Evolutionary conservation across 2,888 invertebrate genomes (phyloP), one percentile per base, ranked within the genome.

Genomic region (Trachelus tabidus): DNA sequence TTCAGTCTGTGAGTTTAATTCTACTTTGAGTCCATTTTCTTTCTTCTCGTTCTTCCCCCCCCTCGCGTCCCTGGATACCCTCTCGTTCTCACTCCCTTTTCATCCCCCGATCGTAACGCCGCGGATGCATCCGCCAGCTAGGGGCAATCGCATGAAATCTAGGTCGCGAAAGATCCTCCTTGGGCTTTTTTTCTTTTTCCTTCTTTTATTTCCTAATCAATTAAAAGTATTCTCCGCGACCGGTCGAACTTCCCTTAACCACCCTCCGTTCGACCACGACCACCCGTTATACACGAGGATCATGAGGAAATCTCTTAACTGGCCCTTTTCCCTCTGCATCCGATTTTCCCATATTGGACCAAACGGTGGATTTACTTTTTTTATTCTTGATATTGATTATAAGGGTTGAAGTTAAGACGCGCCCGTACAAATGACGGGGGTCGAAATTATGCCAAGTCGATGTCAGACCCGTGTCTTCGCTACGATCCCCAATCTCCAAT

Each of bases 391-490:
- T 56, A 23, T 23, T 23, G 23, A 6, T 56, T 23, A 9, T 56
- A 56, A 23, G 40, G 40, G 40, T 56, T 23, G 23, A 56, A 56
- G 40, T 56, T 56, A 9, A 56, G 6, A 56, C 15, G 40, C 40
- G 6, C 23, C 40, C 1, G 40, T 56, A 56, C 40, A 23, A 23
- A 23, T 56, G 40, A 76, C 82, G 78, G 68, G 80, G 76, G 79
- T 71, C 73, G 78, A 79, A 85, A 85, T 85, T 85, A 84, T 84
- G 85, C 81, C 81, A 81, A 84, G 81, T 83, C 83, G 80, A 83
- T 79, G 77, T 81, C 79, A 79, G 79, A 84, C 79, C 79, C 80
- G 82, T 80, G 83, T 84, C 84, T 81, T 75, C 79, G 74, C 33
- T 76, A 80, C 76, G 77, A 78, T 2, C 40, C 40, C 40, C 40